These are phyloP conservation scores for Strix uralensis DNA, from an alignment of 2,113 vertebrate genomes.

Conservation along the genomic window DNA sequence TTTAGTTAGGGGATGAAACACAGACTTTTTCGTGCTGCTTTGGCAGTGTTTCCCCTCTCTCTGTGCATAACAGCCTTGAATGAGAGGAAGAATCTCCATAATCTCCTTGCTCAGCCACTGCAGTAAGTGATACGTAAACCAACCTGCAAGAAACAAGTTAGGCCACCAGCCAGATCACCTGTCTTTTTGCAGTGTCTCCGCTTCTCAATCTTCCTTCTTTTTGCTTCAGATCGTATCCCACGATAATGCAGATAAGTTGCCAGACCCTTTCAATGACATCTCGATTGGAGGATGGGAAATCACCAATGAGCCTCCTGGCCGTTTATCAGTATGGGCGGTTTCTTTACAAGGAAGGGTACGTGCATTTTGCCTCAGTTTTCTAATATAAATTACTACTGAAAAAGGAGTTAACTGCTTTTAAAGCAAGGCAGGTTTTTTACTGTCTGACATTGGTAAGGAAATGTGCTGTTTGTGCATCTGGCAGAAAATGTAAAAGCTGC, in stretches of 20 bases:
- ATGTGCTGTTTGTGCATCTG: neutral
- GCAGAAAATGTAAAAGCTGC: neutral
- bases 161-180: neutral
- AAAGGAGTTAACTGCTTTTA: neutral
- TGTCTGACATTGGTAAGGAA: neutral
- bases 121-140: neutral
- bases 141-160: neutral
- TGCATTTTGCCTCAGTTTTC: neutral
- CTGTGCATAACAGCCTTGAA: neutral
- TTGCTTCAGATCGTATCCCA: slow-evolving; percentile 81
- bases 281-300: slow-evolving; percentile 93
- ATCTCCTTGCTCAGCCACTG: neutral
- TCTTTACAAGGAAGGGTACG: slow-evolving; percentile 93
- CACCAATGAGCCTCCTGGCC: slow-evolving; percentile 86
- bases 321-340: slow-evolving; percentile 90
- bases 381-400: neutral
- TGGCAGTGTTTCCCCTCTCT: neutral
- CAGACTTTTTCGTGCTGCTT: neutral
- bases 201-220: neutral
- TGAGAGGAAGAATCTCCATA: neutral
- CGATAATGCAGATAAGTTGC: slow-evolving; percentile 75
- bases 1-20: neutral
- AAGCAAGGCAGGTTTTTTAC: neutral
- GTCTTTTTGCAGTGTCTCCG: neutral
- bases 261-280: slow-evolving; percentile 94